Percentiles rank a stretch among this genome's conserved stretches.
phyloP scores from a whole-genome alignment of 2,888 invertebrate genomes.

The Keiferia lycopersicella region DNA sequence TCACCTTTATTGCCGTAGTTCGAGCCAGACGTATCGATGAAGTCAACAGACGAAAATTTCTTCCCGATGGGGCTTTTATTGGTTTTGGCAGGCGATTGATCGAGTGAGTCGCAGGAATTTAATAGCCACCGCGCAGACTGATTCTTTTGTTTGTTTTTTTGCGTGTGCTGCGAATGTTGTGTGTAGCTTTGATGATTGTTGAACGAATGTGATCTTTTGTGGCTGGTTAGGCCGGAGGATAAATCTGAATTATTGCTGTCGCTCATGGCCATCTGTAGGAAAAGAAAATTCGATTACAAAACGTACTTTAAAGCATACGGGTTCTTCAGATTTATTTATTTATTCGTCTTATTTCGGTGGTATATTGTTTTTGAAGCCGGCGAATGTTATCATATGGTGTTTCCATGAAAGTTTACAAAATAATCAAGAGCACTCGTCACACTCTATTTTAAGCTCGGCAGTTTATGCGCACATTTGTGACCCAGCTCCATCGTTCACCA shows the following conservation, averaged over 20 bases:
- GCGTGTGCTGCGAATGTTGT: slow-evolving; percentile 82
- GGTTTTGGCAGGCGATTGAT: slow-evolving; percentile 69
- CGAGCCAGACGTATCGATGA: slow-evolving; percentile 78
- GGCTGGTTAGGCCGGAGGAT: slow-evolving; percentile 80
- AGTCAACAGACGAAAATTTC: slow-evolving; percentile 81
- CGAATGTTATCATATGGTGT: slow-evolving; percentile 28
- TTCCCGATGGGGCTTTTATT: slow-evolving; percentile 79
- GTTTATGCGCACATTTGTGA: slow-evolving; percentile 41
- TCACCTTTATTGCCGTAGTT: slow-evolving; percentile 81
- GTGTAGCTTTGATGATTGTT: slow-evolving; percentile 86
- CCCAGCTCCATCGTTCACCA: slow-evolving; percentile 31
- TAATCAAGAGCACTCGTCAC: slow-evolving; percentile 44
- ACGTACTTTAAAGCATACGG: neutral
- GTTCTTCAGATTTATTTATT: slow-evolving; percentile 7
- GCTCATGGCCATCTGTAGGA: slow-evolving; percentile 84
- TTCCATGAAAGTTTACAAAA: slow-evolving; percentile 41
- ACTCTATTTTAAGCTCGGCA: slow-evolving; percentile 47
- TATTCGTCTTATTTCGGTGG: slow-evolving; percentile 19
- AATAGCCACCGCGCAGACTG: slow-evolving; percentile 78
- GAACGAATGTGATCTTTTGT: slow-evolving; percentile 86
- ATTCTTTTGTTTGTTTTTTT: slow-evolving; percentile 83
- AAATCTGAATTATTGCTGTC: slow-evolving; percentile 78
- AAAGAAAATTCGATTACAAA: slow-evolving; percentile 34
- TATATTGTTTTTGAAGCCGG: slow-evolving; percentile 20
- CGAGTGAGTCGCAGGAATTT: slow-evolving; percentile 76